A percentile compares a stretch with the other conserved stretches of the same genome.
Conservation (phyloP, 2,888 invertebrate species). For the Eilema griseolum region DNA sequence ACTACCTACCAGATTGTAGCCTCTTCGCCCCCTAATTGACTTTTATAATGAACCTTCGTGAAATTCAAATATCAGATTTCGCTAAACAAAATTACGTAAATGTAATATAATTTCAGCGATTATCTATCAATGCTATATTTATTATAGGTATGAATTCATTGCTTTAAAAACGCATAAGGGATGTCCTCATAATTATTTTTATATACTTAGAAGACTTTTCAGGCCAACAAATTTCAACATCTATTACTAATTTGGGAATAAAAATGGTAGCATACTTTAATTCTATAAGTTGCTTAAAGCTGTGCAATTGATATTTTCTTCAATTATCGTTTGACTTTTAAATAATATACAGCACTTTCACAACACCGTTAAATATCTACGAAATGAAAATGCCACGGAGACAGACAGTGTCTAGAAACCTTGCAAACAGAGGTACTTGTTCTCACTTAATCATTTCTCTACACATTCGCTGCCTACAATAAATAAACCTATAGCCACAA, state of each 20-base stretch:
- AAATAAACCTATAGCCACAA: slow-evolving; percentile 25
- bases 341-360: slow-evolving; percentile 7
- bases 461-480: slow-evolving; percentile 3
- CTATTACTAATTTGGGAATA: neutral
- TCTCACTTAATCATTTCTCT: slow-evolving; percentile 11
- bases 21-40: slow-evolving; percentile 80
- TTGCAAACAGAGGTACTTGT: neutral
- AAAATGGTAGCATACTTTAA: neutral
- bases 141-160: too few species aligned
- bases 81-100: slow-evolving; percentile 5
- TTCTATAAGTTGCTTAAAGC: too few species aligned
- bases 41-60: slow-evolving; percentile 56
- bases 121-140: neutral
- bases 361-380: slow-evolving; percentile 4
- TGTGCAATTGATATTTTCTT: neutral
- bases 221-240: too few species aligned
- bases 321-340: neutral
- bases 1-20: slow-evolving; percentile 74
- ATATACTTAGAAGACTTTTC: too few species aligned
- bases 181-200: too few species aligned
- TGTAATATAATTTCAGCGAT: neutral
- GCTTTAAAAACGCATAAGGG: too few species aligned
- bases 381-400: neutral
- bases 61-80: slow-evolving; percentile 20
- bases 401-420: slow-evolving; percentile 13